Evolutionary conservation across 2,888 invertebrate genomes (phyloP).

Genomic region (Cerastoderma edule): DNA sequence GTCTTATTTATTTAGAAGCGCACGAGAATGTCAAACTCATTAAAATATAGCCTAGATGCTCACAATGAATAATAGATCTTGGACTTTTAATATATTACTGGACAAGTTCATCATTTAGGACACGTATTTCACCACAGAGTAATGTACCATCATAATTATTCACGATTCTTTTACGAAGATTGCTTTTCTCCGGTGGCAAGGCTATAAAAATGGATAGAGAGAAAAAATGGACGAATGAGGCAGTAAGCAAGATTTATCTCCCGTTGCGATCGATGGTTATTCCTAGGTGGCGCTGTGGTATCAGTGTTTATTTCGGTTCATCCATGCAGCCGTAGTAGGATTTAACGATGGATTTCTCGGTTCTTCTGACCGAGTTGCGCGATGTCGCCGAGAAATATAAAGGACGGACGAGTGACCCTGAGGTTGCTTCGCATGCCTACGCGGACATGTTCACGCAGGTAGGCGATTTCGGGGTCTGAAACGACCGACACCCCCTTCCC

Average conservation of each 20-base stretch:
- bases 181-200: too few species aligned
- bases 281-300: constrained; percentile 44
- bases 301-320: constrained; percentile 69
- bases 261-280: constrained; percentile 26
- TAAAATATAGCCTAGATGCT: too few species aligned
- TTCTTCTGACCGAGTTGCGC: constrained; percentile 71
- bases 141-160: too few species aligned
- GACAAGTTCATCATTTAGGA: too few species aligned
- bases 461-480: constrained; percentile 40
- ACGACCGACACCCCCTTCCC: constrained; percentile 50
- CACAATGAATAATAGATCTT: too few species aligned
- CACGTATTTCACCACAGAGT: too few species aligned
- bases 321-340: constrained; percentile 59
- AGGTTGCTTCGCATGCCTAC: constrained; percentile 66
- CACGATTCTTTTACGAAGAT: too few species aligned
- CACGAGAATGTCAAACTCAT: too few species aligned
- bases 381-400: constrained; percentile 71
- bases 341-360: constrained; percentile 73
- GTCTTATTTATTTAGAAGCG: too few species aligned
- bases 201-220: constrained; percentile 7
- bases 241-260: constrained; percentile 32
- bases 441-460: constrained; percentile 73
- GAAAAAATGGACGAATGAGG: constrained; percentile 25
- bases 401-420: constrained; percentile 63
- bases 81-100: too few species aligned